phyloP scores from a whole-genome alignment of 1,140 invertebrate species.

The Eumaeus atala region DNA sequence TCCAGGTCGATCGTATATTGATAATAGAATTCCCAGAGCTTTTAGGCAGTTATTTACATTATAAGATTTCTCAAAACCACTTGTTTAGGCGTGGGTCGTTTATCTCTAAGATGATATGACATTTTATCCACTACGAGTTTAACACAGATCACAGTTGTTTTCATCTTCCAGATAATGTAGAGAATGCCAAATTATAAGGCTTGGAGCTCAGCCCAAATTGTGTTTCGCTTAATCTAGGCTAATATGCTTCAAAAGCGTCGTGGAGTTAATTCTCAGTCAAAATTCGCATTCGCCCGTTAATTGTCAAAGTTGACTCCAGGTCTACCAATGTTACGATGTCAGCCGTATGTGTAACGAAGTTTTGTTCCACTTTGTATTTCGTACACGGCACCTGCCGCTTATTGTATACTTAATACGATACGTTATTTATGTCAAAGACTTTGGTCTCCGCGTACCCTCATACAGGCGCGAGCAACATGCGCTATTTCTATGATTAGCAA shows the following conservation, averaged over 20 bases:
- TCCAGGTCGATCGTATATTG: too few species aligned
- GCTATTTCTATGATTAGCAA: too few species aligned
- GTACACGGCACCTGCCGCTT: slow-evolving; percentile 10
- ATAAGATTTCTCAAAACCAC: too few species aligned
- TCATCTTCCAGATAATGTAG: slow-evolving; percentile 14
- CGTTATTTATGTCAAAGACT: neutral
- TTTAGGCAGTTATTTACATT: too few species aligned
- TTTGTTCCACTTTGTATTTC: slow-evolving; percentile 17
- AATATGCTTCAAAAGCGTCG: slow-evolving; percentile 28
- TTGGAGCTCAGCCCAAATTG: slow-evolving; percentile 31
- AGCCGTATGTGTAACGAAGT: slow-evolving; percentile 28
- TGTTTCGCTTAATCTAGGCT: slow-evolving; percentile 32
- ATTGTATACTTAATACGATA: slow-evolving; percentile 10
- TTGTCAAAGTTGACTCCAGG: slow-evolving; percentile 42
- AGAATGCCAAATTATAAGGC: slow-evolving; percentile 26
- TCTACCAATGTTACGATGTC: slow-evolving; percentile 32
- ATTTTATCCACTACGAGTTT: slow-evolving; percentile 9
- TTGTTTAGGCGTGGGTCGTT: neutral
- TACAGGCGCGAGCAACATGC: too few species aligned
- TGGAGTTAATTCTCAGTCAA: slow-evolving; percentile 40
- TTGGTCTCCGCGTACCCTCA: neutral
- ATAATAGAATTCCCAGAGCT: too few species aligned
- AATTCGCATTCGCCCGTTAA: slow-evolving; percentile 41
- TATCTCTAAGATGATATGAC: neutral
- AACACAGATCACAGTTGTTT: slow-evolving; percentile 14